Evolutionary conservation across 37 sponge, comb jelly and placozoan genomes (phyloP).

Genomic region (Corticium candelabrum): DNA sequence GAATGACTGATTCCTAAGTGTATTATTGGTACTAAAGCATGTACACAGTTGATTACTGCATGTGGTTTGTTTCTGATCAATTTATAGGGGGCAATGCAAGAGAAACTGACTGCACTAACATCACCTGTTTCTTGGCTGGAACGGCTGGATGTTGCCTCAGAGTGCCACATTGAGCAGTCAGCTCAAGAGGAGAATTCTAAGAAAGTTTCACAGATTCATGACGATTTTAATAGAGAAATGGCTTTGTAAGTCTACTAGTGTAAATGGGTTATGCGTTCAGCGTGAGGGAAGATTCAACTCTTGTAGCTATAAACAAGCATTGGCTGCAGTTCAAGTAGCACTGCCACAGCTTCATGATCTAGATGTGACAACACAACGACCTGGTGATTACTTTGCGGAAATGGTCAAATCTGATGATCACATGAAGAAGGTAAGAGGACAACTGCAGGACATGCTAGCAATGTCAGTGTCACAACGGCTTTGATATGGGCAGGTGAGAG

Average conservation of each 20-base stretch:
- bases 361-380: constrained; percentile 53
- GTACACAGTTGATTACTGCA: too few relatives aligned
- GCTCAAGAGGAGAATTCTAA: constrained; percentile 15
- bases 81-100: not conserved
- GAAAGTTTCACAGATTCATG: constrained; percentile 32
- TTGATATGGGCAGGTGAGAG: constrained; percentile 33
- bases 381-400: constrained; percentile 95
- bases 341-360: constrained; percentile 43
- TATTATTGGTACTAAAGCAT: too few relatives aligned
- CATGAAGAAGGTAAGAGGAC: constrained; percentile 67
- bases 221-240: constrained; percentile 86
- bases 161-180: not conserved
- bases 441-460: not conserved
- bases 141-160: not conserved
- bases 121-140: not conserved
- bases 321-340: constrained; percentile 32
- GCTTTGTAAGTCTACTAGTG: constrained; percentile 43
- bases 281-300: not conserved
- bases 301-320: constrained; percentile 41
- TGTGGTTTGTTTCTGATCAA: too few relatives aligned
- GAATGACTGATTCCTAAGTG: too few relatives aligned
- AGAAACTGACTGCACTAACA: not conserved
- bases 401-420: constrained; percentile 97
- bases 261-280: not conserved
- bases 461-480: not conserved